phyloP scores from a whole-genome alignment of 2,797 vertebrate genomes.

The Propithecus deckenii region DNA sequence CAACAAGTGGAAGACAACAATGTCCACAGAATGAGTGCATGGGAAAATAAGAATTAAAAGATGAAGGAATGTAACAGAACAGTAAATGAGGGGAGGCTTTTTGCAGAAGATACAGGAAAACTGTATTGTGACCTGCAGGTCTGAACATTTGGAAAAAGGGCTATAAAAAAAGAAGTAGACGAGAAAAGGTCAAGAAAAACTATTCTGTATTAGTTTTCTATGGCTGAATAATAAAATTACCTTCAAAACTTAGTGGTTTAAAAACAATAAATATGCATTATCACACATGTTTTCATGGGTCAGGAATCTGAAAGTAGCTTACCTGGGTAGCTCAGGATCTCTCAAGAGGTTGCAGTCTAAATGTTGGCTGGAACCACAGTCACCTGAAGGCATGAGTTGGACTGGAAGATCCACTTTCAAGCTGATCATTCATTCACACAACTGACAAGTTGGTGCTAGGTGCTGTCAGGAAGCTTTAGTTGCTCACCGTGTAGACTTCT shows the following conservation, averaged over 20 bases:
- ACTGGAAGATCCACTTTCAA: not conserved
- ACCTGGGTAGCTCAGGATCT: not conserved
- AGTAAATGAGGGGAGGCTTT: not conserved
- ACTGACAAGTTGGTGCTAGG: not conserved
- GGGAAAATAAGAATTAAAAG: not conserved
- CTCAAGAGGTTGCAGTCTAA: not conserved
- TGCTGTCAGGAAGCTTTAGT: not conserved
- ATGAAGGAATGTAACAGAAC: not conserved
- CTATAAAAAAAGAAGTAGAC: not conserved
- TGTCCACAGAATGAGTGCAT: not conserved
- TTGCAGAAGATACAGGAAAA: conserved; percentile 37
- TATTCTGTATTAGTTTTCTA: not conserved
- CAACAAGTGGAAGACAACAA: not conserved
- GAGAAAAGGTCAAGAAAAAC: not conserved
- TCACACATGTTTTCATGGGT: not conserved
- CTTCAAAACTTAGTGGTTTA: not conserved
- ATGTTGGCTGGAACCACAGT: not conserved
- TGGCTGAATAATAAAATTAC: not conserved
- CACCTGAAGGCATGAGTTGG: not conserved
- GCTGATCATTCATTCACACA: not conserved
- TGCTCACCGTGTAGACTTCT: not conserved
- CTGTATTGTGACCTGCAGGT: not conserved
- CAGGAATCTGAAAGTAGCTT: not conserved
- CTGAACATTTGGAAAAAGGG: not conserved
- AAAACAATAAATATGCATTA: not conserved